Evolutionary conservation across 2,888 invertebrate species (phyloP), one percentile per base, ranked within the genome.

Genomic region (Synergus itoensis): DNA sequence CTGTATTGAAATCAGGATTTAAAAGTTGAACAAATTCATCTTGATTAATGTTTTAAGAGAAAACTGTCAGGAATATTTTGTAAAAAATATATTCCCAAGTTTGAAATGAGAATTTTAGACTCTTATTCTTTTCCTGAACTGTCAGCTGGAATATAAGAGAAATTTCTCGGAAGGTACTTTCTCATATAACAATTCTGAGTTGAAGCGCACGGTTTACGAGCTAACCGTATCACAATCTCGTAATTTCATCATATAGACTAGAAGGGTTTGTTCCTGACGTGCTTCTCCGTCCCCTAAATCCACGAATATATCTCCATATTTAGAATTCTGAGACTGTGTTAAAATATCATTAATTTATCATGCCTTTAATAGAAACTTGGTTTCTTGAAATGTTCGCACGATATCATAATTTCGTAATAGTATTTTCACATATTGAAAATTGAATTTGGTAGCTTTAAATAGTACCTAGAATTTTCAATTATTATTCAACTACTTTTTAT

Each of bases 171-270:
- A 45, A 45, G 21, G 41, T 41, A 43, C 12, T 67, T 41, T 18
- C 18, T 11, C 21, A 45, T 41, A 69, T 69, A 48, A 69, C 45
- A 69, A 69, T 69, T 69, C 9, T 21, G 16, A 69, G 21, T 14
- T 12, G 1, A 69, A 28, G 43, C 67, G 45, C 18, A 45, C 12
- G 45, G 45, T 21, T 69, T 69, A 21, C 53, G 12, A 5, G 21
- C 16, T 65, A 65, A 65, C 65, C 41, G 18, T n/a, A 65, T 18
- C 40, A 16, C 21, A 69, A 45, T 48, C 45, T 28, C 69, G 28
- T 69, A 69, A 69, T 69, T 69, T 69, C 16, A 69, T 69, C 45
- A 48, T 69, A 67, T 41, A 69, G 28, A 65, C 41, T 18, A n/a
- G 18, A 11, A 18, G 41, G n/a, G 65, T 65, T 65, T 41, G 41